Evolutionary conservation across 2,113 vertebrate species (phyloP).

Genomic region (Daphoenositta chrysoptera): DNA sequence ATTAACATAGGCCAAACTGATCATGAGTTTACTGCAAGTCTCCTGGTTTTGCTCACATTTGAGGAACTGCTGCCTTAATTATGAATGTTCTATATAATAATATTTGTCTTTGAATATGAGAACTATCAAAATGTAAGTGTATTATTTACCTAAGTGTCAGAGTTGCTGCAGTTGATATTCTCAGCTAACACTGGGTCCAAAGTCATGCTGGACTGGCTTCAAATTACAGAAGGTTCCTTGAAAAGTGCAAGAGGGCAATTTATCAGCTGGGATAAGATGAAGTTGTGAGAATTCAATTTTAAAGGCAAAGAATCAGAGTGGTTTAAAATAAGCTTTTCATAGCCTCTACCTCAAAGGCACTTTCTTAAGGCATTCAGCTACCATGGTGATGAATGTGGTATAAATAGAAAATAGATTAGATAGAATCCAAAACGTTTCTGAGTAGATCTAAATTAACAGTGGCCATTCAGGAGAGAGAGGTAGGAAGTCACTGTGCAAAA

Average conservation of each 20-base stretch:
- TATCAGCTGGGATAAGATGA: background rate
- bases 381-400: conserved; percentile 64
- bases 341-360: conserved; percentile 36
- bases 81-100: background rate
- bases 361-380: conserved; percentile 52
- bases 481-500: conserved; percentile 6
- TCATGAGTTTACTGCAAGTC: background rate
- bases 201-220: conserved; percentile 1
- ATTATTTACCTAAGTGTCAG: background rate
- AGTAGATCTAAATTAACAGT: conserved; percentile 39
- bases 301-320: conserved; percentile 13
- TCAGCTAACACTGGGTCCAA: background rate
- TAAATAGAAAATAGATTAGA: conserved; percentile 59
- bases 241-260: background rate
- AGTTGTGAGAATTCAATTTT: conserved; percentile 34
- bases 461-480: background rate
- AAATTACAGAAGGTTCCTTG: background rate
- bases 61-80: background rate
- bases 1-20: background rate
- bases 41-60: background rate
- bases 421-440: conserved; percentile 27
- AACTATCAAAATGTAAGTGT: background rate
- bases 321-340: conserved; percentile 53
- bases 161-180: background rate
- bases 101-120: background rate